Conservation (phyloP, 2,888 invertebrate genomes). For the Sympetrum striolatum region DNA sequence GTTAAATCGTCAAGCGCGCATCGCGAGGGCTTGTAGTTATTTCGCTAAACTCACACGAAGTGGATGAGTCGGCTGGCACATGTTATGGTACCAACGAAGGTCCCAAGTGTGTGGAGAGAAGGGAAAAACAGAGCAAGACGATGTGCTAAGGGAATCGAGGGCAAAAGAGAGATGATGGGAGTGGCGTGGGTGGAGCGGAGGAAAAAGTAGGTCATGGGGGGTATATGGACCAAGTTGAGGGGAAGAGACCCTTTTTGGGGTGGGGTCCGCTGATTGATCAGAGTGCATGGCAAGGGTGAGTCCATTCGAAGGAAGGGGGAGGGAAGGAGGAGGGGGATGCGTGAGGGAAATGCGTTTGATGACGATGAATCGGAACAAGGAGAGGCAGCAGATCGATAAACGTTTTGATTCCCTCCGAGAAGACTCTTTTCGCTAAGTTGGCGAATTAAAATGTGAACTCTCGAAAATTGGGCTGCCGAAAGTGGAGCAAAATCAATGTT, state of each 20-base stretch:
- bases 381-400: neutral
- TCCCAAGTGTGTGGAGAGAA: neutral
- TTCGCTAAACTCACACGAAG: no score
- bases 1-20: no score
- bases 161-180: neutral
- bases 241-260: neutral
- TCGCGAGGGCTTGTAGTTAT: no score
- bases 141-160: neutral
- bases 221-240: neutral
- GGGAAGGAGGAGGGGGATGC: neutral
- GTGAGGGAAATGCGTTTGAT: neutral
- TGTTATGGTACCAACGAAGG: neutral
- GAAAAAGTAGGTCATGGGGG: neutral
- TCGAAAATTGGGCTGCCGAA: no score
- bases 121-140: neutral
- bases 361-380: neutral
- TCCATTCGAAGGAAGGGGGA: neutral
- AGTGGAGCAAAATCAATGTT: no score
- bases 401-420: neutral
- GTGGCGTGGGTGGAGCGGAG: neutral
- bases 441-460: no score
- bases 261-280: neutral
- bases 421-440: neutral
- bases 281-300: neutral
- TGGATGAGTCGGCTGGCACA: neutral